phyloP scores from a whole-genome alignment of 2,113 vertebrate genomes.

The Aegotheles bennettii region DNA sequence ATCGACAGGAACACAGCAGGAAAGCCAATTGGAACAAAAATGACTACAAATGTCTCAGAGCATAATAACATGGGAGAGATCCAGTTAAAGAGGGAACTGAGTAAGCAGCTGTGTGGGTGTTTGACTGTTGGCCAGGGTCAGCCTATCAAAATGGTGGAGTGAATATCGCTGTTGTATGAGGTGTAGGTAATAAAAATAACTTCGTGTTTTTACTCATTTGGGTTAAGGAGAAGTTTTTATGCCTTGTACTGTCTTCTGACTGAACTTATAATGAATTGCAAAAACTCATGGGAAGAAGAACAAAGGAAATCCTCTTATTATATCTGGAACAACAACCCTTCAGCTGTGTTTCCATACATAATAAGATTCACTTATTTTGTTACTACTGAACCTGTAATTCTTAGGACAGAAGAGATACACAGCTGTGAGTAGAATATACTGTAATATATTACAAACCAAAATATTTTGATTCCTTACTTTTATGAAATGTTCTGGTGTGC shows the following conservation, averaged over 20 bases:
- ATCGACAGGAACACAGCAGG: not conserved
- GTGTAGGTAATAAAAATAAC: not conserved
- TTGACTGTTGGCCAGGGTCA: not conserved
- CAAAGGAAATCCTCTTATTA: not conserved
- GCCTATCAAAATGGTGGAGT: not conserved
- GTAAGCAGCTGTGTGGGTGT: fast-evolving
- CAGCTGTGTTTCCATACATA: not conserved
- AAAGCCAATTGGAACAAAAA: not conserved
- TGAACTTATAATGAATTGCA: not conserved
- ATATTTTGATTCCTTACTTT: not conserved
- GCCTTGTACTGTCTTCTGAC: not conserved
- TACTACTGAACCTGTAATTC: not conserved
- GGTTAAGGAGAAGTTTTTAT: not conserved
- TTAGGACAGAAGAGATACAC: not conserved
- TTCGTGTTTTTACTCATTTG: not conserved
- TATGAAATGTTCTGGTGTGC: not conserved
- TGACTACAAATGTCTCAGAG: not conserved
- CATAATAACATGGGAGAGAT: not conserved
- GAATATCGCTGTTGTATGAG: not conserved
- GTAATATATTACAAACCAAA: not conserved
- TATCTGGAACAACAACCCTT: not conserved
- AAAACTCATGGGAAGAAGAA: not conserved
- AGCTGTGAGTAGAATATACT: not conserved
- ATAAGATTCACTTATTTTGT: not conserved
- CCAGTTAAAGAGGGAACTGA: not conserved